Evolutionary conservation across 1,140 invertebrate genomes (phyloP), one percentile per base, ranked within the genome.

Genomic region (Hydropsyche tenuis): DNA sequence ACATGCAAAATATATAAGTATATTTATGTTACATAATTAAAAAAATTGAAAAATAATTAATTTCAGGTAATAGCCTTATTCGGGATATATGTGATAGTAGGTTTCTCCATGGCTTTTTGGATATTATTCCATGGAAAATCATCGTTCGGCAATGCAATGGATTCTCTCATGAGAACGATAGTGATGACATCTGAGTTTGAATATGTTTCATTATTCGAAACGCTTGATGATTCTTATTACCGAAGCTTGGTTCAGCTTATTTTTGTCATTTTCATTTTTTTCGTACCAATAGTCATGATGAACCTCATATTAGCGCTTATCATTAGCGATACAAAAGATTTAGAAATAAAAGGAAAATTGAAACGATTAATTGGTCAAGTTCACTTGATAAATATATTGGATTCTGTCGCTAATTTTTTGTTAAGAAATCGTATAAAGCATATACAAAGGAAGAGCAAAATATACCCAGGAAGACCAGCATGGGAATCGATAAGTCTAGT

Each of bases 221-320:
- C 46, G 3, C 37, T 70, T 18, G 68, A 70, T 27, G 6, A 1
- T 1, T 1, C 7, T 4, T 18, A 18, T 12, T 70, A 70, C 42
- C 68, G 68, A n/a, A 12, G 56, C 3, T 16, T 86, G 70, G 80
- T 84, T 1, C 82, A 87, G 51, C 72, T 89, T 9, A 84, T 90
- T 12, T 90, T 90, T 76, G 77, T 90, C 1, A 74, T 86, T 27
- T 90, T 90, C 73, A 81, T 89, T 2, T 83, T 90, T 43, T 78
- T 89, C n/a, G 87, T 86, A n/a, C 87, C 88, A 45, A 88, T 90
- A 51, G 88, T 90, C 1, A 79, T 90, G 14, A 89, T 89, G 86
- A 89, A 89, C 78, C 78, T 89, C 43, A 85, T 90, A 81, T 86
- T 90, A 7, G 89, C 88, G 76, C 82, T 90, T 37, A 88, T 89